These are phyloP conservation scores for Eupithecia inturbata DNA, from an alignment of 2,888 invertebrate species.

Conservation along the genomic window DNA sequence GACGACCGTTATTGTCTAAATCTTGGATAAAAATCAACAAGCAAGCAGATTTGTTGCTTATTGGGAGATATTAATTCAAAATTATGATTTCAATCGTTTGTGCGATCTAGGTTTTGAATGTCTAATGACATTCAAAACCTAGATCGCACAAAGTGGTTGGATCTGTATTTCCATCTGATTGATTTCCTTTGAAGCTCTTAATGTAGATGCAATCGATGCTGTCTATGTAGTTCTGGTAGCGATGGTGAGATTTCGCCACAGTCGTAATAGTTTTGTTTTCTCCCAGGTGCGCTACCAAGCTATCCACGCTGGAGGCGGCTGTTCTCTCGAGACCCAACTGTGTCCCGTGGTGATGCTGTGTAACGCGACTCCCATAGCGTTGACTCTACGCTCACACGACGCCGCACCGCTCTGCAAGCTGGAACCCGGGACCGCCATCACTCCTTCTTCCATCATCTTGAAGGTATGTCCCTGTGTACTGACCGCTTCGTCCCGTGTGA, in stretches of 20 bases:
- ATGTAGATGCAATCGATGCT: not conserved
- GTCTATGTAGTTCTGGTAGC: not conserved
- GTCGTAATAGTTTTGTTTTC: not conserved
- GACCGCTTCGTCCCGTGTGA: not conserved
- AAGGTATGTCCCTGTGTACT: slow-evolving; percentile 47
- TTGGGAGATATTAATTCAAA: too few species aligned
- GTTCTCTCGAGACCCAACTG: slow-evolving; percentile 64
- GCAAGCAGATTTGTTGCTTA: too few species aligned
- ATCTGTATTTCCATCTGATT: not conserved
- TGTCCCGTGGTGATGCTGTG: slow-evolving; percentile 66
- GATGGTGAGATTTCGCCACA: not conserved
- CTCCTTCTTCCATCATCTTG: slow-evolving; percentile 63
- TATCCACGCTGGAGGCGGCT: slow-evolving; percentile 70
- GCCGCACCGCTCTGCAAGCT: slow-evolving; percentile 72
- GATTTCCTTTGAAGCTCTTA: not conserved
- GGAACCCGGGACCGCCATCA: slow-evolving; percentile 64
- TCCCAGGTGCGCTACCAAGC: slow-evolving; percentile 65
- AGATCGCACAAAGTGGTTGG: not conserved
- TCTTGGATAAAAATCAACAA: too few species aligned
- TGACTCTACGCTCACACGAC: slow-evolving; percentile 71
- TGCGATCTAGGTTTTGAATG: not conserved
- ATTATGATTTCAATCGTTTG: too few species aligned
- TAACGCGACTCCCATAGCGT: slow-evolving; percentile 65
- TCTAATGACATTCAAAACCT: too few species aligned
- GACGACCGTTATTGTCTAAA: too few species aligned